A percentile compares a stretch with the other conserved stretches of the same genome.
Conservation (phyloP, 1,140 invertebrate genomes). For the Gonatopus flavifemur region DNA sequence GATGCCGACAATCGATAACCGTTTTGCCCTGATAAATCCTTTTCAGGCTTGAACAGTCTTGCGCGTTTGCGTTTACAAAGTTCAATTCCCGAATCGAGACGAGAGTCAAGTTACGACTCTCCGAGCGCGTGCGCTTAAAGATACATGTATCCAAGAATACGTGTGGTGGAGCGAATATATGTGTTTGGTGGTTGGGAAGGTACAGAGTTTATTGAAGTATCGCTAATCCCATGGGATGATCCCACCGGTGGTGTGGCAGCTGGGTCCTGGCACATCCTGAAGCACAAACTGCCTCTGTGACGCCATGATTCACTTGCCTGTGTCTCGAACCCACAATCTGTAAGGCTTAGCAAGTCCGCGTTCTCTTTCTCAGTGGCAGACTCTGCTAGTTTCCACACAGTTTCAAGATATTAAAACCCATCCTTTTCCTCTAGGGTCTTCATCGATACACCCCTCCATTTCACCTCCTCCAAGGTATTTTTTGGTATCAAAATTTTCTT, state of each 20-base stretch:
- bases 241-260: constrained; percentile 34
- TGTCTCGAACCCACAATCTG: constrained; percentile 48
- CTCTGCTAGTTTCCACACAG: no score
- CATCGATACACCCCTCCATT: constrained; percentile 20
- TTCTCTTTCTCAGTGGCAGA: constrained; percentile 24
- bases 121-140: no score
- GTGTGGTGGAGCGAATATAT: background rate
- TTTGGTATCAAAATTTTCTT: no score
- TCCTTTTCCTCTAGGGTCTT: constrained; percentile 42
- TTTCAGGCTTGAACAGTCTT: constrained; percentile 11
- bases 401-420: constrained; percentile 50
- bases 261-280: constrained; percentile 36
- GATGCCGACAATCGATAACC: constrained; percentile 8
- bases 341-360: constrained; percentile 45
- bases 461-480: no score
- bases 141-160: background rate
- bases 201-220: constrained; percentile 41
- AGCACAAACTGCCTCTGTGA: constrained; percentile 37
- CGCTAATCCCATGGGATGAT: constrained; percentile 42
- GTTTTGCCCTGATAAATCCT: constrained; percentile 15
- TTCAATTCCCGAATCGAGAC: background rate
- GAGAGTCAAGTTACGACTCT: no score
- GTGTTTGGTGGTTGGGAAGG: constrained; percentile 10
- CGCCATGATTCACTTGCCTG: constrained; percentile 49
- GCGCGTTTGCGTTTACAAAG: constrained; percentile 9